Percentiles rank a stretch among this genome's conserved stretches.
Conservation (phyloP, 2,888 invertebrate genomes). For the Holacanthella duospinosa region DNA sequence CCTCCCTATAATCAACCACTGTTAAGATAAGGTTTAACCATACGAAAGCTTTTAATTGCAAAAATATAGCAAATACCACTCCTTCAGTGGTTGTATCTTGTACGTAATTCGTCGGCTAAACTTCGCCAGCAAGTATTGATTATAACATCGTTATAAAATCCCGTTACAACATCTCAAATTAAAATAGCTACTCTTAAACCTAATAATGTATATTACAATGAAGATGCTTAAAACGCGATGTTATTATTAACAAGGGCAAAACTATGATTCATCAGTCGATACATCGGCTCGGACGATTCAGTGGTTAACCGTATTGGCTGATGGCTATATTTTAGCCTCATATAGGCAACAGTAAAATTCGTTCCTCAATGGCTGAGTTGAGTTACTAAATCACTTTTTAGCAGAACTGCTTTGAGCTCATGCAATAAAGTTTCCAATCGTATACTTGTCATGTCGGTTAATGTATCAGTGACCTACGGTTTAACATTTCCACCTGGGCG, state of each 20-base stretch:
- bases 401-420: no score
- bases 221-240: background rate
- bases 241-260: no score
- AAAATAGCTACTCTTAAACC: no score
- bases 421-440: background rate
- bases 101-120: background rate
- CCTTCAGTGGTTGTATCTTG: background rate
- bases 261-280: no score
- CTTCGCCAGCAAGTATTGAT: background rate
- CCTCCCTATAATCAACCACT: constrained; percentile 44
- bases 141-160: no score
- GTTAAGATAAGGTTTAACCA: constrained; percentile 2
- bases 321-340: no score
- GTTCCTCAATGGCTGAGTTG: background rate
- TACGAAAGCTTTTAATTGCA: background rate
- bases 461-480: constrained; percentile 20
- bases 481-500: constrained; percentile 51
- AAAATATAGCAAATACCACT: background rate
- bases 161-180: no score
- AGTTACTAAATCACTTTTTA: no score
- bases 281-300: no score
- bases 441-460: background rate
- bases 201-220: no score
- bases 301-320: no score
- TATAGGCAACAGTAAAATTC: no score